phyloP scores from a whole-genome alignment of 2,113 vertebrate species.

The Oceanites oceanicus region DNA sequence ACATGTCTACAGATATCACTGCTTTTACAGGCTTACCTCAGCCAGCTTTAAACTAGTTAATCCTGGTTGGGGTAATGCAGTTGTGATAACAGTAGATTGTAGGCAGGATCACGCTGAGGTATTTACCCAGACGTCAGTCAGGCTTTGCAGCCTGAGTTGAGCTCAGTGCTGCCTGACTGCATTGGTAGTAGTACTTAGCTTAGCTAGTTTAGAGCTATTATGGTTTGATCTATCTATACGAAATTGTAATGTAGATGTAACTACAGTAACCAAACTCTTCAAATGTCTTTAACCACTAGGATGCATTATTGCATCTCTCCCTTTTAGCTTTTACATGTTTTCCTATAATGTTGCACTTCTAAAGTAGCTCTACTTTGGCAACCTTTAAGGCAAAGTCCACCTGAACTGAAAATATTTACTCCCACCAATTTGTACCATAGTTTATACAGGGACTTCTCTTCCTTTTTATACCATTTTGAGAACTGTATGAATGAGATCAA shows the following conservation, averaged over 20 bases:
- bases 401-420: not conserved
- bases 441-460: not conserved
- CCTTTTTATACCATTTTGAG: not conserved
- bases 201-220: conserved; percentile 5
- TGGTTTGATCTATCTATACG: not conserved
- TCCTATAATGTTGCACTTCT: not conserved
- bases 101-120: not conserved
- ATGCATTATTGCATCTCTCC: not conserved
- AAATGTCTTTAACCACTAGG: not conserved
- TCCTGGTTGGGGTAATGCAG: conserved; percentile 9
- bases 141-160: conserved; percentile 9
- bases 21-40: not conserved
- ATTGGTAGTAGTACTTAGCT: not conserved
- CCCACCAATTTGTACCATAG: not conserved
- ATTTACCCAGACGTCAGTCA: conserved; percentile 40
- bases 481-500: not conserved
- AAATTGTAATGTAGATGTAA: not conserved
- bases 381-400: not conserved
- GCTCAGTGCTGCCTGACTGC: not conserved
- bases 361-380: not conserved
- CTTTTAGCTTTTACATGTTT: not conserved
- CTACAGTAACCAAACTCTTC: not conserved
- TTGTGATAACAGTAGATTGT: conserved; percentile 9
- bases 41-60: conserved; percentile 24
- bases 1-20: not conserved